Percentiles rank a stretch among this genome's conserved stretches.
These are phyloP conservation scores for Proteles cristata DNA, from an alignment of 2,113 vertebrate genomes.

Conservation along the genomic window DNA sequence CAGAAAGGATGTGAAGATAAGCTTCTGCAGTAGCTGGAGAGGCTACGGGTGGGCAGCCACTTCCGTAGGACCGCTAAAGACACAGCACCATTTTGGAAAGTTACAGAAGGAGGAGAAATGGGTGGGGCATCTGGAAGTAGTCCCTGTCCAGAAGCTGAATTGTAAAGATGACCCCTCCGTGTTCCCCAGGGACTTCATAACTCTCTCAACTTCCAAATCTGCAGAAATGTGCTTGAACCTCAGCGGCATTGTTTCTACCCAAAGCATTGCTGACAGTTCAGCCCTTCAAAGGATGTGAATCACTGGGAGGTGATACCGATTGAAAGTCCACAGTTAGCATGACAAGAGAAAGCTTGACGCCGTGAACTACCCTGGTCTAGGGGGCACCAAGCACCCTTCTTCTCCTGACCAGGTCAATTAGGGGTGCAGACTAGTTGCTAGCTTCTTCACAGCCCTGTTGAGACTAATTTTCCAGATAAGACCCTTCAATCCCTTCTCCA, in stretches of 20 bases:
- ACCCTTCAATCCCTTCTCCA: neutral
- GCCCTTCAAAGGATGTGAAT: neutral
- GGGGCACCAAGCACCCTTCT: neutral
- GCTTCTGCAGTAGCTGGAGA: neutral
- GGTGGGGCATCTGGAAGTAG: neutral
- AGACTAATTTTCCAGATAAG: neutral
- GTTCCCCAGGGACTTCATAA: neutral
- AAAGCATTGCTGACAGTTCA: neutral
- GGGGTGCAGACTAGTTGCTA: neutral
- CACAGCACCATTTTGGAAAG: neutral
- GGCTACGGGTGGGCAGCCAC: neutral
- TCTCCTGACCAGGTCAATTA: neutral
- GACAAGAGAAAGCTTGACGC: neutral
- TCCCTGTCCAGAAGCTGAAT: neutral
- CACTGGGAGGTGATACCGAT: neutral
- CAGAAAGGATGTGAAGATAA: neutral
- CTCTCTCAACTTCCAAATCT: neutral
- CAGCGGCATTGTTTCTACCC: neutral
- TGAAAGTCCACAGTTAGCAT: neutral
- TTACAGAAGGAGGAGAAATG: neutral
- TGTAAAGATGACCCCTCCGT: neutral
- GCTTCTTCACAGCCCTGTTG: neutral
- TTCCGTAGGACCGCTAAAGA: neutral
- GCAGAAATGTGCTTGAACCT: neutral
- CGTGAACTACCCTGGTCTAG: neutral